Conservation (phyloP, 2,888 invertebrate species). For the Diaperis boleti region DNA sequence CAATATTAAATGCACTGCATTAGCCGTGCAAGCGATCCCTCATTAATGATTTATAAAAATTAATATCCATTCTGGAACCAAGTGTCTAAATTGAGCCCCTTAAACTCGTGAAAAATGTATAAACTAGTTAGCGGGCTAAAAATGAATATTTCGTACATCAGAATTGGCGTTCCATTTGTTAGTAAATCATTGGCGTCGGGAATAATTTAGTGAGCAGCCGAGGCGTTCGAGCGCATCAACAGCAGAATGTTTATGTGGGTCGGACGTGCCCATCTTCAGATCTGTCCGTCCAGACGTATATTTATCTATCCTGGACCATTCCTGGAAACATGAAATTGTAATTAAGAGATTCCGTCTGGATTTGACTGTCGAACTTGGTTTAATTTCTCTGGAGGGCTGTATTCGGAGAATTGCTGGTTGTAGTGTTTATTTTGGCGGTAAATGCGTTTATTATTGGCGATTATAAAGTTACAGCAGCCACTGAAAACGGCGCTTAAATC, state of each 20-base stretch:
- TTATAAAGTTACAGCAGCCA: conserved; percentile 47
- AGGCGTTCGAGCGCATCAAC: conserved; percentile 33
- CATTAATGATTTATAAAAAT: conserved; percentile 15
- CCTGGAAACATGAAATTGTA: conserved; percentile 54
- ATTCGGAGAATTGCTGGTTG: conserved; percentile 50
- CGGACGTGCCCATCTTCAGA: conserved; percentile 40
- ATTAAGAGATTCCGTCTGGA: conserved; percentile 56
- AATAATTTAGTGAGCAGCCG: conserved; percentile 22
- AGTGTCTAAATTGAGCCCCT: conserved; percentile 6
- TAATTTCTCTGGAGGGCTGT: conserved; percentile 63
- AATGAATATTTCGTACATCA: conserved; percentile 1
- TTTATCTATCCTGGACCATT: conserved; percentile 52
- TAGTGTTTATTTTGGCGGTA: conserved; percentile 50
- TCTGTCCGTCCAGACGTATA: conserved; percentile 49
- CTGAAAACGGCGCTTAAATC: conserved; percentile 44
- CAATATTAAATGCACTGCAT: conserved; percentile 18
- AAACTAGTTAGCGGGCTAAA: background rate
- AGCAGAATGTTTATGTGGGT: conserved; percentile 42
- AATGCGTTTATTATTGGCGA: conserved; percentile 52
- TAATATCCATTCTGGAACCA: conserved; percentile 5
- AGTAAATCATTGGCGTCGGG: conserved; percentile 29
- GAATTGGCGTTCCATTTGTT: conserved; percentile 27
- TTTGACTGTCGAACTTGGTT: conserved; percentile 59
- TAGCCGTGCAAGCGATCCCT: conserved; percentile 3
- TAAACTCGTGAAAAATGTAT: conserved; percentile 3